Percentiles rank a stretch among this genome's conserved stretches.
Conservation (phyloP, 2,797 vertebrate genomes). For the Sphenodon punctatus region DNA sequence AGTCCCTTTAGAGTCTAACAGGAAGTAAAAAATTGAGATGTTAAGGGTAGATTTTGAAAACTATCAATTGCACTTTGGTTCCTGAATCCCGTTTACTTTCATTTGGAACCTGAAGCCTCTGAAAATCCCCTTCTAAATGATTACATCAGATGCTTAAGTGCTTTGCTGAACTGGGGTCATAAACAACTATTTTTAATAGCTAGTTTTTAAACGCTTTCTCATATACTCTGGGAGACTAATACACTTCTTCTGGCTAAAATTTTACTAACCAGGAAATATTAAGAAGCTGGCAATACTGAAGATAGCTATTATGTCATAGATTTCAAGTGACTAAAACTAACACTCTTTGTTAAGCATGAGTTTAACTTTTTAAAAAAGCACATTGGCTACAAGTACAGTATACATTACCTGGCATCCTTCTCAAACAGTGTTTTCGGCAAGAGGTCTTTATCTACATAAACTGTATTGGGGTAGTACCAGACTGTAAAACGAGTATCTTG, state of each 20-base stretch:
- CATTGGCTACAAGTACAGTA: background rate
- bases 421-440: slow-evolving; percentile 87
- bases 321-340: background rate
- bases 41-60: background rate
- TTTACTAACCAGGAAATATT: background rate
- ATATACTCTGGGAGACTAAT: background rate
- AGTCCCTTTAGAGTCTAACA: background rate
- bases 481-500: slow-evolving; percentile 89
- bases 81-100: background rate
- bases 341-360: background rate
- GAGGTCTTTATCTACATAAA: slow-evolving; percentile 93
- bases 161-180: no score
- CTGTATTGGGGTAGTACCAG: slow-evolving; percentile 90
- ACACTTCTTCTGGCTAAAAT: background rate
- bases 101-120: background rate
- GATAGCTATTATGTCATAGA: background rate
- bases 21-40: background rate
- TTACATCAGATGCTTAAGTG: background rate
- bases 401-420: slow-evolving; percentile 87
- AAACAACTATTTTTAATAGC: background rate
- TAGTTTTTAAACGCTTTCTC: background rate
- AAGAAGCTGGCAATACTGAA: background rate
- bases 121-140: no score
- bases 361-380: no score
- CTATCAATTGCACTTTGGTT: background rate